These are phyloP conservation scores for Columba janthina DNA, from an alignment of 2,113 vertebrate genomes.

Conservation along the genomic window DNA sequence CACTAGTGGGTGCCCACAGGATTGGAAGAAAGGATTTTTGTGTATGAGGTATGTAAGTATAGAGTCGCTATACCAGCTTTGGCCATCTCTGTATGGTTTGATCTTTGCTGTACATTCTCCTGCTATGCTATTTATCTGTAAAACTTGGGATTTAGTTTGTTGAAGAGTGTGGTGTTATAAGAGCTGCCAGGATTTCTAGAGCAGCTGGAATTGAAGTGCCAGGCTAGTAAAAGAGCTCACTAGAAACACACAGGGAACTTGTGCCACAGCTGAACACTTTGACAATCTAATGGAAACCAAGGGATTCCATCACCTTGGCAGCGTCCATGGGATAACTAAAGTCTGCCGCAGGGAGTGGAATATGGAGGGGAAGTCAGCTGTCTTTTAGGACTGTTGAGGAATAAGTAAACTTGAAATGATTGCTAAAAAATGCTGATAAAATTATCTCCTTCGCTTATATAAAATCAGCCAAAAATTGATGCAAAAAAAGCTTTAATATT, in stretches of 20 bases:
- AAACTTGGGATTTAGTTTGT: background rate
- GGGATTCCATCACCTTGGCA: background rate
- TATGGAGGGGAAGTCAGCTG: background rate
- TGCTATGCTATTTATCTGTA: background rate
- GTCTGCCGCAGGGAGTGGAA: background rate
- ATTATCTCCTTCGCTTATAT: background rate
- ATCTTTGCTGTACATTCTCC: background rate
- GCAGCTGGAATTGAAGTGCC: background rate
- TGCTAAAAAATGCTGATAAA: background rate
- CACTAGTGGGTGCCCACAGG: fast-evolving
- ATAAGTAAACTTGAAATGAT: background rate
- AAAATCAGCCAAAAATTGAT: background rate
- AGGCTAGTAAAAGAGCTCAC: background rate
- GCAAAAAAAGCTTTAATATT: background rate
- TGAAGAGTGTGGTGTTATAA: background rate
- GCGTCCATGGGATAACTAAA: background rate
- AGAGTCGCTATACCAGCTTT: background rate
- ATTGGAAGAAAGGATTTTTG: background rate
- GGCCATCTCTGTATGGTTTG: background rate
- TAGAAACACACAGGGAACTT: background rate
- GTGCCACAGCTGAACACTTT: background rate
- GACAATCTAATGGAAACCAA: background rate
- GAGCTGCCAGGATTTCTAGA: background rate
- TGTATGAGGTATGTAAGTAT: background rate
- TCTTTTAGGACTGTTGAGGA: background rate